Base-by-base conservation (phyloP, 1,140 invertebrate species). In the Eupeodes corollae region DNA sequence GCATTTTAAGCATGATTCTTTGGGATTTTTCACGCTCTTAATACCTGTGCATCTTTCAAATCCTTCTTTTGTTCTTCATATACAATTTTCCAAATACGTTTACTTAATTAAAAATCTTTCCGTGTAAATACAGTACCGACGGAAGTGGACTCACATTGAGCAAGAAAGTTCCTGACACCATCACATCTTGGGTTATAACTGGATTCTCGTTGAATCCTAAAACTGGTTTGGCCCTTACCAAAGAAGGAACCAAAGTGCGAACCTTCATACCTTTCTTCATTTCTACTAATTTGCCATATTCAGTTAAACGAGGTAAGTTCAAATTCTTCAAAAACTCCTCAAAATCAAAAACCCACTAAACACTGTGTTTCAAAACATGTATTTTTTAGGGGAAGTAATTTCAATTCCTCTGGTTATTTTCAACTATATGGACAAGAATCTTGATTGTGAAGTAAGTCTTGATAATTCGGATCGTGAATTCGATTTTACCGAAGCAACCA, bases 221-320 rank as follows among this genome's bases (percentile, higher is more conserved):
- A 10, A 70, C 82, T 46, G 95, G 94, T 15, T 74, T 99, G 1
- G 91, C 90, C 2, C 71, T 98, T 3, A 80, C 87, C 11, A 68
- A 81, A 42, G 61, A 73, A 49, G 73, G 83, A 14, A 77, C 79
- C 55, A 86, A 85, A 77, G 68, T 97, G 21, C 79, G 78, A 60
- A 87, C 93, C 1, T 90, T 91, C 61, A 82, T 89, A 57, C 84
- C 86, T 6, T 95, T 96, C 70, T 92, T 92, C 59, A 75, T 94
- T 26, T 81, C 80, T 3, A 63, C 92, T 13, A 70, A 74, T 56
- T 69, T 95, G 6, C 92, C 91, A 0, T 88, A 90, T 59, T 84
- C 87, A 0, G 81, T 96, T 0, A 84, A 88, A 47, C 73, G 88
- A 39, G 89, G 88, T 57, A 44, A 54, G 32, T 37, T 9, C 3